Evolutionary conservation across 2,888 invertebrate genomes (phyloP).

Genomic region (Brenthis hecate): DNA sequence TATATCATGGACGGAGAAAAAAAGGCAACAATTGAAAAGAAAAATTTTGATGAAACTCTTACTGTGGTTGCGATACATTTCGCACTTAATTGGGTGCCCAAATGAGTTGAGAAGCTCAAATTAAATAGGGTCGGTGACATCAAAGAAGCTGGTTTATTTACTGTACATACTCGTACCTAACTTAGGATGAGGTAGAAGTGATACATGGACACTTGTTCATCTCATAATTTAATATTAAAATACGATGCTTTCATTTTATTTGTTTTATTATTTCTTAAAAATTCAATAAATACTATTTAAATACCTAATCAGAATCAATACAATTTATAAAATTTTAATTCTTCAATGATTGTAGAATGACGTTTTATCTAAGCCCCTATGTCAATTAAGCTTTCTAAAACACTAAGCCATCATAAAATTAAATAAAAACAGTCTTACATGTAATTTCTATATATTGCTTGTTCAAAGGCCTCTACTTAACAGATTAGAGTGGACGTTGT

Average conservation of each 20-base stretch:
- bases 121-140: slow-evolving; percentile 68
- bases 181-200: slow-evolving; percentile 3
- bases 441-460: slow-evolving; percentile 10
- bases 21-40: slow-evolving; percentile 63
- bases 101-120: slow-evolving; percentile 68
- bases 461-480: slow-evolving; percentile 37
- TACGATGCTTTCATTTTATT: neutral
- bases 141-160: slow-evolving; percentile 67
- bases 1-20: slow-evolving; percentile 59
- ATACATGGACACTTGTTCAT: neutral
- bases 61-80: slow-evolving; percentile 67
- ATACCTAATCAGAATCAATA: no score
- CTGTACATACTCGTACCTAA: slow-evolving; percentile 47
- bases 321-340: no score
- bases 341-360: no score
- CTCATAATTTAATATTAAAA: neutral
- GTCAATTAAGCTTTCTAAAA: no score
- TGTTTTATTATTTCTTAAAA: neutral
- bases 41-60: slow-evolving; percentile 70
- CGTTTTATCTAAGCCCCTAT: no score
- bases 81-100: slow-evolving; percentile 74
- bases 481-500: slow-evolving; percentile 71
- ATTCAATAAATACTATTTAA: no score
- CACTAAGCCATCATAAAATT: no score
- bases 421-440: neutral